Evolutionary conservation across 2,888 invertebrate genomes (phyloP).

Genomic region (Lamellibrachia columna): DNA sequence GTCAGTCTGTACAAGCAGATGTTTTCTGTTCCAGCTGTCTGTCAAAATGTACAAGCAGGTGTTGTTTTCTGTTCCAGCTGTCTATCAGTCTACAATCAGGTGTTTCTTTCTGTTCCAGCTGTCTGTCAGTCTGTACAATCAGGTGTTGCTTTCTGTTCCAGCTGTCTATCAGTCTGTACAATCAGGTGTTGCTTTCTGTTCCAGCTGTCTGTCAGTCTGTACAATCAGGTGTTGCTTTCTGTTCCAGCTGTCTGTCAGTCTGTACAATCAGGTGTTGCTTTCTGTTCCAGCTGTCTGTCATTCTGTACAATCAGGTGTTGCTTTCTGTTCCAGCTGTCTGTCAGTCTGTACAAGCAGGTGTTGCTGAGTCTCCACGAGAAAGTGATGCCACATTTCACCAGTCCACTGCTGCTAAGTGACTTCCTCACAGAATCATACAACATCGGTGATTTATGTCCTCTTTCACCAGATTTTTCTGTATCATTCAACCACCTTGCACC

Average conservation of each 20-base stretch:
- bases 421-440: slow-evolving; percentile 91
- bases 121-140: slow-evolving; percentile 75
- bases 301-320: no score
- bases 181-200: no score
- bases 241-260: no score
- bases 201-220: no score
- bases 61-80: no score
- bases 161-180: no score
- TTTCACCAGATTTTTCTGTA: background rate
- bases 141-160: slow-evolving; percentile 77
- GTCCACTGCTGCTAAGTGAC: slow-evolving; percentile 86
- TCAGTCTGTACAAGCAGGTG: slow-evolving; percentile 78
- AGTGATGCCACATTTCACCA: slow-evolving; percentile 81
- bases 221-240: no score
- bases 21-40: slow-evolving; percentile 59
- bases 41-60: no score
- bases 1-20: slow-evolving; percentile 79
- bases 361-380: slow-evolving; percentile 84
- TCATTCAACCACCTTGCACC: background rate
- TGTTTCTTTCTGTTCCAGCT: no score
- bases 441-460: slow-evolving; percentile 70
- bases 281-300: slow-evolving; percentile 60
- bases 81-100: no score
- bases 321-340: slow-evolving; percentile 48
- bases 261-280: background rate